Conservation (phyloP, 2,113 vertebrate species). For the Sylvia atricapilla region DNA sequence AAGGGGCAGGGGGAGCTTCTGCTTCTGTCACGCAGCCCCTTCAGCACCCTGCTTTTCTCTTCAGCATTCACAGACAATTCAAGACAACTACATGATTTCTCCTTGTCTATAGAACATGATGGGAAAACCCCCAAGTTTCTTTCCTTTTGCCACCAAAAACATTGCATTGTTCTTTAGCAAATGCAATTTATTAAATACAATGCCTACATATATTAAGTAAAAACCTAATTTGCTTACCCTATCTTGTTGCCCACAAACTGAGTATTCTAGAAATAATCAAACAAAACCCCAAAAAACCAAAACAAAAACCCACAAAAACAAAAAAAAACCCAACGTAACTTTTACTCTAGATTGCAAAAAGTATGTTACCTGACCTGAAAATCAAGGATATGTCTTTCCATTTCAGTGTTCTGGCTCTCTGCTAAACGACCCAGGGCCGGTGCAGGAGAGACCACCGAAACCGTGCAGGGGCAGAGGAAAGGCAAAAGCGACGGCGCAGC, state of each 20-base stretch:
- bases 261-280: neutral
- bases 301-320: no score
- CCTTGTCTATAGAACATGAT: rapidly evolving
- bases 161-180: neutral
- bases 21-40: neutral
- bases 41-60: neutral
- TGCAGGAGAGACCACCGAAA: neutral
- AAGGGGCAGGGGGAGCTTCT: neutral
- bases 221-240: neutral
- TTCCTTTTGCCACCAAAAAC: neutral
- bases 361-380: no score
- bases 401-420: neutral
- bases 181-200: neutral
- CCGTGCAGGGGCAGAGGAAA: neutral
- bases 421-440: neutral
- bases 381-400: neutral
- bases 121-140: rapidly evolving
- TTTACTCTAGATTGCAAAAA: neutral
- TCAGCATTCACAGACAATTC: neutral
- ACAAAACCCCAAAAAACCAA: neutral
- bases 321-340: rapidly evolving
- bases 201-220: neutral
- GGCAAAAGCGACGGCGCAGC: neutral
- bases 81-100: neutral
- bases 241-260: neutral